Evolutionary conservation across 2,888 invertebrate species (phyloP).

Genomic region (Protodeltote pygarga): DNA sequence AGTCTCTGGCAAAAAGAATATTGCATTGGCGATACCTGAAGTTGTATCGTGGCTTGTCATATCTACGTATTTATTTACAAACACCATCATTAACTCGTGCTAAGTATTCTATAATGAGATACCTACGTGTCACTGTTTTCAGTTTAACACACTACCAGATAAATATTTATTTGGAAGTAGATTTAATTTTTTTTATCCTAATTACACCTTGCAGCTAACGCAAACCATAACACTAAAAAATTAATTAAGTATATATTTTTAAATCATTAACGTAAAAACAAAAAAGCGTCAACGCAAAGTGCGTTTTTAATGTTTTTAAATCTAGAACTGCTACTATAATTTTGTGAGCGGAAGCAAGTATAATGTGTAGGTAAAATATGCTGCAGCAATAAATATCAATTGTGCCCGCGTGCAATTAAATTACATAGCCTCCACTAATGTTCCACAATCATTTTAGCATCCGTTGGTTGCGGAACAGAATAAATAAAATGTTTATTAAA

Average conservation of each 20-base stretch:
- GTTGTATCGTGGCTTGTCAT: conserved; percentile 4
- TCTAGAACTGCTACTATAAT: conserved; percentile 10
- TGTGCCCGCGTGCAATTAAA: conserved; percentile 52
- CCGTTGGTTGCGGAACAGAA: conserved; percentile 32
- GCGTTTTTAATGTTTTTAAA: not conserved
- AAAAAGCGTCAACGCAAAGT: not conserved
- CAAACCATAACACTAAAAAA: too few species aligned
- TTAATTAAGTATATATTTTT: not conserved
- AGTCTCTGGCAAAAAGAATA: conserved; percentile 19
- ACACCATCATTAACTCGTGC: too few species aligned
- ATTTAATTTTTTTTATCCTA: too few species aligned
- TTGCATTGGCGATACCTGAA: conserved; percentile 27
- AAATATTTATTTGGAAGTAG: too few species aligned
- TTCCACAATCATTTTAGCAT: conserved; percentile 53
- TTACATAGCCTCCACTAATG: conserved; percentile 53
- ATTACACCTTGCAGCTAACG: too few species aligned
- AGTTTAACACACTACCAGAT: too few species aligned
- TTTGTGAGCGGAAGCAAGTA: conserved; percentile 31
- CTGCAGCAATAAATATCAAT: conserved; percentile 53
- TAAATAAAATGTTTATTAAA: conserved; percentile 32
- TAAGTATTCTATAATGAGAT: too few species aligned
- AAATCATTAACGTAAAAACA: not conserved
- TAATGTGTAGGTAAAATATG: conserved; percentile 42
- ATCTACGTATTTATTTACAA: too few species aligned
- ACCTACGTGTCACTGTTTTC: too few species aligned